Evolutionary conservation across 2,113 vertebrate species (phyloP), one percentile per base, ranked within the genome.

Genomic region (Morone chrysops): DNA sequence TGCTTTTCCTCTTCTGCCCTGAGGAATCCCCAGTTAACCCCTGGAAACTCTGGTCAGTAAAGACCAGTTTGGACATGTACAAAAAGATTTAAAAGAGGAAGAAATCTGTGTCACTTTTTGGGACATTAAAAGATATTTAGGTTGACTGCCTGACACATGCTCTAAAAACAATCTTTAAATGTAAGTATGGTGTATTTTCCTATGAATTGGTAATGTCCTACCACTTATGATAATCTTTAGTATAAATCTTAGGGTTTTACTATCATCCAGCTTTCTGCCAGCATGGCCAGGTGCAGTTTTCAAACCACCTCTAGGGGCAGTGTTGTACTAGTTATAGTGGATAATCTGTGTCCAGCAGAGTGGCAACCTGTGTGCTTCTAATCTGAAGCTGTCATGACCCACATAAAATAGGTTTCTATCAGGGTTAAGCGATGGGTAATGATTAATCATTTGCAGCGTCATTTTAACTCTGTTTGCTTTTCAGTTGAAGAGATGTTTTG

Each of bases 221-320:
- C 59, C 41, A 11, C 36, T 40, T 22, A 47, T 38, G 0, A 63
- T 38, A 71, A 9, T 8, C 18, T 56, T 71, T 36, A 17, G 8
- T 78, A 22, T 17, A 6, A 31, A 25, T 9, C 14, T 68, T 9
- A 22, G 9, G 0, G 2, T 43, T 66, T 47, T 8, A 50, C 40
- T 25, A 3, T 20, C 36, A 31, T 63, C 22, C 3, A 36, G 40
- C 14, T 78, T 43, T 54, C 56, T 81, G 25, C 10, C 65, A 77
- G 45, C 25, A 43, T 66, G 3, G 1, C 31, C 16, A 45, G 12
- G 6, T 88, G 72, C 22, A 62, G 16, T 69, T 47, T 10, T 10
- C 5, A 50, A 50, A 20, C 53, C 9, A 51, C 89, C 90, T 57
- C 73, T 71, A 82, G 92, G 85, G 90, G 88, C 90, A 86, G 84